phyloP scores from a whole-genome alignment of 2,113 vertebrate genomes.

The Malurus cyaneus region DNA sequence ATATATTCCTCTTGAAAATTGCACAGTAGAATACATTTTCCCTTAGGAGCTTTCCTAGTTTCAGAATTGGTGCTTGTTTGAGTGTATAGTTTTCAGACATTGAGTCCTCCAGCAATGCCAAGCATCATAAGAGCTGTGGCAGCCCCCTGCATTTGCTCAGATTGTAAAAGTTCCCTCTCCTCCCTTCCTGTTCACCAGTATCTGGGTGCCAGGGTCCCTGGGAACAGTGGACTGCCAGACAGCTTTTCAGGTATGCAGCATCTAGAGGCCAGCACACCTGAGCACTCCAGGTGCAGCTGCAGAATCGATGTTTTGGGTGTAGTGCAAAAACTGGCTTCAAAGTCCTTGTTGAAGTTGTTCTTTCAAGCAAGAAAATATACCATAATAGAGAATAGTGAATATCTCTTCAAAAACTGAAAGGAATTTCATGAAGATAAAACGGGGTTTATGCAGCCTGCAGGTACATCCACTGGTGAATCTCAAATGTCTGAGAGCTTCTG shows the following conservation, averaged over 20 bases:
- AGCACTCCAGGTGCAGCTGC: background rate
- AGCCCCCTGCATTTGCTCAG: background rate
- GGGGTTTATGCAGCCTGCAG: background rate
- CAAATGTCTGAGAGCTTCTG: background rate
- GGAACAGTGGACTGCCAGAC: background rate
- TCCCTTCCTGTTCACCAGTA: background rate
- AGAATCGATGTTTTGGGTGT: background rate
- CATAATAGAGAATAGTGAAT: background rate
- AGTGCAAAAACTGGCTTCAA: background rate
- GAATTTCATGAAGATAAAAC: background rate
- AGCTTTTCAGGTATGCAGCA: background rate
- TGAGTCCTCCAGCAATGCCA: background rate
- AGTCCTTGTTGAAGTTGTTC: background rate
- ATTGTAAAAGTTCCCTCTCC: background rate
- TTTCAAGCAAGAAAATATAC: background rate
- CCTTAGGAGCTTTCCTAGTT: background rate
- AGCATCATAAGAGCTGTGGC: background rate
- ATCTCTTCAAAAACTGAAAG: slow-evolving; percentile 10
- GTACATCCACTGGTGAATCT: background rate
- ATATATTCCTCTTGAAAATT: background rate
- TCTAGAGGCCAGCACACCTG: background rate
- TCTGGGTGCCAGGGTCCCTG: background rate
- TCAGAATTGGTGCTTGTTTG: background rate
- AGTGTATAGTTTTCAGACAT: background rate
- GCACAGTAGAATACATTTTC: background rate